These are phyloP conservation scores for Cantharis flavilabris DNA, from an alignment of 2,888 invertebrate species.

Conservation along the genomic window DNA sequence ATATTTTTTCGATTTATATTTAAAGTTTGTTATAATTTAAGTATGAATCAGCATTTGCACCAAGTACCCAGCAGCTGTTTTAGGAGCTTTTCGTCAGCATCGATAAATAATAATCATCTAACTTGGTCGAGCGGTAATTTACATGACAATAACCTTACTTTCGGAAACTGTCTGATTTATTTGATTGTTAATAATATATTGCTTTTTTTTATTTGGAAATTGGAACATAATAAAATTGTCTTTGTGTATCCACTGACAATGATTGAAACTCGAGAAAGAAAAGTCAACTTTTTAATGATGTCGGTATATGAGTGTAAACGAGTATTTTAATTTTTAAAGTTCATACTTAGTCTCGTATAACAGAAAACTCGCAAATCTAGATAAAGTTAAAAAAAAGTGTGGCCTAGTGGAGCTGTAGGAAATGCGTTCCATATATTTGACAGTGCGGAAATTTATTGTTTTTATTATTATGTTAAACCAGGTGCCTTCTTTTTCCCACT, in stretches of 20 bases:
- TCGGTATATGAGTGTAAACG: neutral
- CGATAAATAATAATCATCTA: neutral
- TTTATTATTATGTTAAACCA: neutral
- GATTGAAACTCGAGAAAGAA: neutral
- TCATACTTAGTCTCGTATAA: neutral
- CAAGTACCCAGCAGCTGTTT: neutral
- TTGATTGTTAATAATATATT: neutral
- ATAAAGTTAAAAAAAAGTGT: constrained; percentile 7
- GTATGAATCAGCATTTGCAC: neutral
- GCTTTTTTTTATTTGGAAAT: neutral
- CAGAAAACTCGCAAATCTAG: constrained; percentile 1
- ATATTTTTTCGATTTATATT: neutral
- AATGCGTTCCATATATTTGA: constrained; percentile 11
- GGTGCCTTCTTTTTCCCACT: neutral
- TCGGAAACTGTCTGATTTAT: neutral
- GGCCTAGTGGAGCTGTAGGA: constrained; percentile 14
- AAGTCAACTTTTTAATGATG: neutral
- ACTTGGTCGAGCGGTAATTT: neutral
- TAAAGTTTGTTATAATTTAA: neutral
- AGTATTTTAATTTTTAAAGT: neutral
- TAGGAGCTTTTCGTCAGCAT: neutral
- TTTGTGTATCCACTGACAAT: neutral
- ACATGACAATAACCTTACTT: neutral
- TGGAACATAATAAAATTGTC: neutral
- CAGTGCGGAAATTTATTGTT: constrained; percentile 16